A percentile compares a stretch with the other conserved stretches of the same genome.
Conservation (phyloP, 2,797 vertebrate species). For the Thamnophis elegans region DNA sequence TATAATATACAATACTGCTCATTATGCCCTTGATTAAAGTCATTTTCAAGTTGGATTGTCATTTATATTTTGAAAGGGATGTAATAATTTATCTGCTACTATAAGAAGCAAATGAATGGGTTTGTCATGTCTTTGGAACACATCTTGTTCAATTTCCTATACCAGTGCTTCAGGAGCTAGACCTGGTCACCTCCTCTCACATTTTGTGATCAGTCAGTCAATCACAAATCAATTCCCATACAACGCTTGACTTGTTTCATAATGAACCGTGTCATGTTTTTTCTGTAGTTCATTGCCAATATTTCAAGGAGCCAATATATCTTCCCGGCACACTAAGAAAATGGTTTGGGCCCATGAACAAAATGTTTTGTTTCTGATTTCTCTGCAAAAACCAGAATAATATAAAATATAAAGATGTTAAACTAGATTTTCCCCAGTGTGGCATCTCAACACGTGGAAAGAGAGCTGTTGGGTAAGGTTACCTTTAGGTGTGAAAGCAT, state of each 20-base stretch:
- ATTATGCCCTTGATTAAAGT: not conserved
- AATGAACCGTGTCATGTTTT: not conserved
- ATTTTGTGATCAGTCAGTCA: not conserved
- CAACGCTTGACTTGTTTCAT: not conserved
- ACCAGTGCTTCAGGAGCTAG: too few species aligned
- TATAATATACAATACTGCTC: not conserved
- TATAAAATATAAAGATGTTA: not conserved
- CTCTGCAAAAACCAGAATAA: not conserved
- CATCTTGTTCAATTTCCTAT: not conserved
- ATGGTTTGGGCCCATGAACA: not conserved
- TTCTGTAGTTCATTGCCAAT: not conserved
- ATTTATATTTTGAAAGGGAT: not conserved
- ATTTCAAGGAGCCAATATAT: not conserved
- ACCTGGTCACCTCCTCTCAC: not conserved
- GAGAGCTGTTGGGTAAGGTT: not conserved
- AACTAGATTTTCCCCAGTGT: not conserved
- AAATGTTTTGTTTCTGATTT: slow-evolving; percentile 1
- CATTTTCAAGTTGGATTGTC: not conserved
- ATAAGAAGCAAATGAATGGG: not conserved
- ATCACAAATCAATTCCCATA: not conserved
- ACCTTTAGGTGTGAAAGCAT: not conserved
- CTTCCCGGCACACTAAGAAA: not conserved
- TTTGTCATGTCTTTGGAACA: not conserved
- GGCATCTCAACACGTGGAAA: not conserved
- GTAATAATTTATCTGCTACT: not conserved